Conservation (phyloP, 2,113 vertebrate species). For the Elachura formosa region DNA sequence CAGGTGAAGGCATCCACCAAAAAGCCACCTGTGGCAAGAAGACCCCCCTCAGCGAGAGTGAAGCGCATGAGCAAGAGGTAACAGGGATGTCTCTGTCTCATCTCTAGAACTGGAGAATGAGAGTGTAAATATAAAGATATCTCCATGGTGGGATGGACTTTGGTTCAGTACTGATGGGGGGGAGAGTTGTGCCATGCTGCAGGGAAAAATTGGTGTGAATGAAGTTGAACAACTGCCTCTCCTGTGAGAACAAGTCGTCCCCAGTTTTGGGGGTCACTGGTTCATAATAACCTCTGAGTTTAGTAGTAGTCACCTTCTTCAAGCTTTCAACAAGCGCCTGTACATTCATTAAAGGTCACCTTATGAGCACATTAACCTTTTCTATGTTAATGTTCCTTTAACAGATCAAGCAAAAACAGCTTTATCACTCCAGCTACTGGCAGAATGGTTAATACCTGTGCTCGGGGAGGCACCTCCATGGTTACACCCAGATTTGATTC, state of each 20-base stretch:
- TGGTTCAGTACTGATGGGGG: rapidly evolving
- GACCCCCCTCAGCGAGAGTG: not conserved
- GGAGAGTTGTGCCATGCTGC: rapidly evolving
- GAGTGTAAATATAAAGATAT: not conserved
- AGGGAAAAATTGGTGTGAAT: not conserved
- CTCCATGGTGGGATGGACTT: not conserved
- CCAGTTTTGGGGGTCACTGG: not conserved
- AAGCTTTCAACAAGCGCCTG: not conserved
- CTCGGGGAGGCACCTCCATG: constrained; percentile 58
- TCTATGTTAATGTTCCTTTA: not conserved
- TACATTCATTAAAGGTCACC: not conserved
- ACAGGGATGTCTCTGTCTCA: not conserved
- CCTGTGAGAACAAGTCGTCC: not conserved
- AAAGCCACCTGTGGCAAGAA: constrained; percentile 17
- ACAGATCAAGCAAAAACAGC: constrained; percentile 59
- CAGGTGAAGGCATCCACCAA: constrained; percentile 31
- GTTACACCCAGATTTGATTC: constrained; percentile 70
- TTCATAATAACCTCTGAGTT: not conserved
- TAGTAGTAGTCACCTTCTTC: not conserved
- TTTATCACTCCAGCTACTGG: constrained; percentile 64
- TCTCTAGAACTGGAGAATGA: not conserved
- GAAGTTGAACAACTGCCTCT: not conserved
- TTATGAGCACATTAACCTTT: not conserved
- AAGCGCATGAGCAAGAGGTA: constrained; percentile 29
- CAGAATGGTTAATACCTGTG: constrained; percentile 9